Conservation (phyloP, 2,797 vertebrate species). For the Melanogrammus aeglefinus region DNA sequence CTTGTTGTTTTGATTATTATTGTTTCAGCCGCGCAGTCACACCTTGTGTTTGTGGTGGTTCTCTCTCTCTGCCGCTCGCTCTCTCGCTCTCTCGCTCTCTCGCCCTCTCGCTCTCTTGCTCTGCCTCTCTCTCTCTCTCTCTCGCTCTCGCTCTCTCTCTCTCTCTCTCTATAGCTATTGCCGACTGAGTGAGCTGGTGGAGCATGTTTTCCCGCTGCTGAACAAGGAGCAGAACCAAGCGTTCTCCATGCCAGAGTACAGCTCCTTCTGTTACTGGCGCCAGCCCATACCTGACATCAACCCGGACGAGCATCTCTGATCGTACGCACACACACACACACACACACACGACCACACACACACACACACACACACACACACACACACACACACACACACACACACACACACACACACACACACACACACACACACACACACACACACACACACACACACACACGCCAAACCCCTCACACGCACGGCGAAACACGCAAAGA, state of each 20-base stretch:
- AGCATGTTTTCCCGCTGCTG: conserved; percentile 92
- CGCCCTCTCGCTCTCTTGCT: neutral
- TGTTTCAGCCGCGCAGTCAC: neutral
- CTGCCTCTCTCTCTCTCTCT: neutral
- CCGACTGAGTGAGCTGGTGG: conserved; percentile 93
- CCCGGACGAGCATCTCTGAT: conserved; percentile 85
- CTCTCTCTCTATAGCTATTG: conserved; percentile 77
- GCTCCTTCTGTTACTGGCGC: conserved; percentile 97
- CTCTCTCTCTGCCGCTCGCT: neutral
- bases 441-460: neutral
- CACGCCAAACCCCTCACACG: neutral
- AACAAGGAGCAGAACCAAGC: conserved; percentile 95
- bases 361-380: conserved; percentile 4
- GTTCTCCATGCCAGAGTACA: conserved; percentile 91
- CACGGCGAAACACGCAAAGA: neutral
- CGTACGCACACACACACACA: conserved; percentile 30
- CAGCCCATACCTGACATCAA: conserved; percentile 84
- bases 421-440: conserved; percentile 7
- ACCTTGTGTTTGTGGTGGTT: neutral
- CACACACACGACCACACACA: conserved; percentile 7
- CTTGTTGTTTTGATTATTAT: neutral
- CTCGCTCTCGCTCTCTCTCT: neutral
- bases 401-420: conserved; percentile 30
- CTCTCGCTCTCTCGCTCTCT: neutral
- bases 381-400: neutral